Base-by-base conservation (phyloP, 2,888 invertebrate genomes). In the Oeneis ivallda region DNA sequence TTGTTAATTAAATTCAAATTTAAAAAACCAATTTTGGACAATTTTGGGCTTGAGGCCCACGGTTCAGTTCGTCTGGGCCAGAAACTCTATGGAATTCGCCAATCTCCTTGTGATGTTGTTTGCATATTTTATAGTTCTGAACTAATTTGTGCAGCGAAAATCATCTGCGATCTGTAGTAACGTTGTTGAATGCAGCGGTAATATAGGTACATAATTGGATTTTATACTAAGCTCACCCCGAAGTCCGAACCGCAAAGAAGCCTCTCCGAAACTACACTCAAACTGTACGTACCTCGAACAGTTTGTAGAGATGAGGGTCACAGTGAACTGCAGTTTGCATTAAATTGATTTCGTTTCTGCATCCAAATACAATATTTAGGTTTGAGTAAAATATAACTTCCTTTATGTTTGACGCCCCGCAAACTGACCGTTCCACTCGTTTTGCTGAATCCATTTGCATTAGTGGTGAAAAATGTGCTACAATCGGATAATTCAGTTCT, bases 291-390 rank as follows among this genome's bases (percentile, higher is more conserved):
- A 32, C 34, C 53, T 32, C n/a, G 26, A 32, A 34, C 34, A 32
- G 45, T 53, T 34, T 13, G 13, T 5, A 41, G 62, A 84, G 83
- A 79, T 79, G 83, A 76, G 62, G 65, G 9, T 37, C 37, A 37
- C 7, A 6, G 7, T 37, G 47, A 47, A 45, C 62, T 47, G 58
- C 26, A 62, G 62, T 65, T 60, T 52, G 26, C 41, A n/a, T 60
- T 47, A 62, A 62, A 65, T 68, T 65, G 64, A 65, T 68, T 65
- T 68, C 65, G 54, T 65, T 1, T 34, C 32, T 6, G 32, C 6
- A 34, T 6, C 32, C 2, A 34, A 34, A 34, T 34, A 34, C 32
- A n/a, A n/a, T n/a, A n/a, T 34, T 2, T 34, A 34, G 32, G 2
- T 41, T 41, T 41, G 26, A 5, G 1, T 26, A 26, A 4, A 26